Evolutionary conservation across 2,113 vertebrate genomes (phyloP).

Genomic region (Muntiacus muntjak): DNA sequence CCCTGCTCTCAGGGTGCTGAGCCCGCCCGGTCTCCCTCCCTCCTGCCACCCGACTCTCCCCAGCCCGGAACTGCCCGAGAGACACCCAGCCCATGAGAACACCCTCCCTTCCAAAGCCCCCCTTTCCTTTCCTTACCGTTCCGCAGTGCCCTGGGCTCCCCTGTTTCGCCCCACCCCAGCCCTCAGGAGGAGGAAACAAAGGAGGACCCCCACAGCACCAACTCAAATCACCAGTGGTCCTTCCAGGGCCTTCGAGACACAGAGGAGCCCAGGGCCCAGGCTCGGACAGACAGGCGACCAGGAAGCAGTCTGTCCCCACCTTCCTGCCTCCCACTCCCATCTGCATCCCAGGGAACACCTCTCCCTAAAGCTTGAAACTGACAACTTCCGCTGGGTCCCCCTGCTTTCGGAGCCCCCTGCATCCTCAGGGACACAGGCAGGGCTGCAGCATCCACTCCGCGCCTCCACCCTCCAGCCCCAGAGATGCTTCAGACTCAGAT

Average conservation of each 20-base stretch:
- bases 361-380: neutral
- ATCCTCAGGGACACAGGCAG: neutral
- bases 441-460: neutral
- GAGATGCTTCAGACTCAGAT: neutral
- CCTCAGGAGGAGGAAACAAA: neutral
- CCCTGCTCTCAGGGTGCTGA: slow-evolving; percentile 1
- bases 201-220: neutral
- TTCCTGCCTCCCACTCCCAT: neutral
- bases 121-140: neutral
- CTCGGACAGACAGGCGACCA: neutral
- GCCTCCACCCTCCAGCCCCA: neutral
- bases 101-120: neutral
- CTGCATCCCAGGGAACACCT: neutral
- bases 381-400: neutral
- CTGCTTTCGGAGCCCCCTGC: neutral
- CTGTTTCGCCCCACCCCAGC: no score
- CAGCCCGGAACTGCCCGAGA: neutral
- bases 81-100: neutral
- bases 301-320: neutral
- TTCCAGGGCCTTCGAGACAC: neutral
- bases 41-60: neutral
- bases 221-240: neutral
- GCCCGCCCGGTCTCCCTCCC: neutral
- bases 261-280: neutral
- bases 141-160: neutral